Conservation (phyloP, 2,888 invertebrate species). For the Amphipoea oculea region DNA sequence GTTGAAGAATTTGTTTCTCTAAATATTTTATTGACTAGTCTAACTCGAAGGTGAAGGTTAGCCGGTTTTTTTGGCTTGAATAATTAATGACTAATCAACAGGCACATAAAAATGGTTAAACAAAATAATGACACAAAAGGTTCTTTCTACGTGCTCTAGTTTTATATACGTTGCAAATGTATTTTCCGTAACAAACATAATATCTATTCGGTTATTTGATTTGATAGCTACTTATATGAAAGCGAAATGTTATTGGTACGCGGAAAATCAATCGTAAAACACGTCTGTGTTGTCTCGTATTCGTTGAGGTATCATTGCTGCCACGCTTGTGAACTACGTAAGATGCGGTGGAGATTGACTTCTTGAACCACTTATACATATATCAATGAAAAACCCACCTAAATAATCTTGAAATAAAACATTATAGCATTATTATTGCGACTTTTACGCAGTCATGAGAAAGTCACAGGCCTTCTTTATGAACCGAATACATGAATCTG, state of each 20-base stretch:
- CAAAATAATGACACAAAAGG: neutral
- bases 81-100: slow-evolving; percentile 23
- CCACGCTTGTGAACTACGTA: neutral
- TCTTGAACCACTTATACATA: neutral
- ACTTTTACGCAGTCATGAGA: too few species aligned
- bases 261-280: slow-evolving; percentile 8
- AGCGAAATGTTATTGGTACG: neutral
- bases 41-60: neutral
- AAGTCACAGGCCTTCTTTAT: too few species aligned
- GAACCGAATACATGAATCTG: too few species aligned
- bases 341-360: too few species aligned
- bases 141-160: neutral
- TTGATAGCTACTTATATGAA: neutral
- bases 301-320: neutral
- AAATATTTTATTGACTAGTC: slow-evolving; percentile 6
- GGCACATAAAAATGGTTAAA: neutral
- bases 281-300: neutral
- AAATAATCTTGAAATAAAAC: neutral
- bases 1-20: neutral
- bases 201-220: neutral
- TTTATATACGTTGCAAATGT: neutral
- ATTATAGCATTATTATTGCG: neutral
- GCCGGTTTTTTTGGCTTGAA: slow-evolving; percentile 1
- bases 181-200: neutral
- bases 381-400: neutral